phyloP scores from a whole-genome alignment of 92 coral and sea anemone species.

The Hydrozoanthus gracilis region DNA sequence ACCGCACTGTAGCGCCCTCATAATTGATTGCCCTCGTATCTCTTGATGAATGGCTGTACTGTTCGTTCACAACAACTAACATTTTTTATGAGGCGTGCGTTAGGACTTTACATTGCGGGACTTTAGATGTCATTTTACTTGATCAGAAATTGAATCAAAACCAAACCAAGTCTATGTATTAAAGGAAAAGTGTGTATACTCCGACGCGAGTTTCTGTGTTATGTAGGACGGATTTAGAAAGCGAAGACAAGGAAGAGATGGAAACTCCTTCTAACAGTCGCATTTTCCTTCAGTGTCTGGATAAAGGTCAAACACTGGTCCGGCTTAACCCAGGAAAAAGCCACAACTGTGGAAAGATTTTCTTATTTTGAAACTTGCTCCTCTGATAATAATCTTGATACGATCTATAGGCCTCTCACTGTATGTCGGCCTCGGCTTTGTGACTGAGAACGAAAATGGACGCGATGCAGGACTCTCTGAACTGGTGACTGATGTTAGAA shows the following conservation, averaged over 20 bases:
- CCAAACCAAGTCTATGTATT: too few species aligned
- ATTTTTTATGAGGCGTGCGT: too few species aligned
- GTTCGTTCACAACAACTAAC: too few species aligned
- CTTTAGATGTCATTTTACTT: too few species aligned
- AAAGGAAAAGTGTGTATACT: too few species aligned
- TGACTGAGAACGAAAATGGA: not conserved
- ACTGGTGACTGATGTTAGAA: constrained; percentile 16
- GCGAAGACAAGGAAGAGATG: not conserved
- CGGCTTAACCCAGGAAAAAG: not conserved
- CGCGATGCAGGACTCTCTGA: not conserved
- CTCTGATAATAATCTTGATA: constrained; percentile 44
- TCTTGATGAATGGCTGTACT: too few species aligned
- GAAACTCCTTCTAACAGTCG: constrained; percentile 5
- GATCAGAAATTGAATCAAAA: too few species aligned
- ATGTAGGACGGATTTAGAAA: not conserved
- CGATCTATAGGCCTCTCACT: constrained; percentile 8
- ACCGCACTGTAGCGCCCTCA: not conserved
- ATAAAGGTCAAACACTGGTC: not conserved
- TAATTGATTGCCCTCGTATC: not conserved
- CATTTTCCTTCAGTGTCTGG: not conserved
- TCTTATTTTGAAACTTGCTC: not conserved
- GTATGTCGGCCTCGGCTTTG: not conserved
- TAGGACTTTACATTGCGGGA: too few species aligned
- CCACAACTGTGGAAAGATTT: constrained; percentile 29
- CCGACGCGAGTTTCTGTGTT: not conserved